Evolutionary conservation across 2,888 invertebrate genomes (phyloP), one percentile per base, ranked within the genome.

Genomic region (Eupithecia subfuscata): DNA sequence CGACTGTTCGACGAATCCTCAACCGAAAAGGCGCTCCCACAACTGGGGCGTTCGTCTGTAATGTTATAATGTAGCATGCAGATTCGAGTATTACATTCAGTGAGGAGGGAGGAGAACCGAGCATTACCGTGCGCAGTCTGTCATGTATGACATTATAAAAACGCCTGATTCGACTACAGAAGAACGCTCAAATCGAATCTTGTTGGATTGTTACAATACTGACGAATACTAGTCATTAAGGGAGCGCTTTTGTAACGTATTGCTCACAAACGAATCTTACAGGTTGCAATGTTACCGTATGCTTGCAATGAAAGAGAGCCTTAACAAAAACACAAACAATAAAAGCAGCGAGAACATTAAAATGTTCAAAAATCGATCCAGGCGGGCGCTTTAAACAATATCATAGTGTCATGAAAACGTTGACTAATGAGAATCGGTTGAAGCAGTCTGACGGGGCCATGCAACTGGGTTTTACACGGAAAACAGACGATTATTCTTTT

Each of bases 351-450:
- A 48, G 52, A 40, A 71, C 67, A 64, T 69, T 69, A 78, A 75
- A 71, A 75, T 43, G 71, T 45, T 68, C 67, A 70, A 71, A 70
- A 40, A 71, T 75, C 71, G 75, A 75, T 67, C 69, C 22, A 52
- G 30, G 64, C 70, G 43, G 18, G 65, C 73, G 75, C 75, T 71
- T 75, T 43, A 70, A 78, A 75, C 75, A 78, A 75, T 74, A 75
- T 74, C 67, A 74, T 40, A 56, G 65, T 74, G 72, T 76, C 74
- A 74, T 70, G 74, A 73, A 75, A 76, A 74, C 72, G 72, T 70
- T 78, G 68, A 78, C 63, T 75, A 74, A 78, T 75, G 63, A 70
- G 40, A 14, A 60, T 60, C 60, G 60, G 22, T 60, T 12, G 60
- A 60, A 60, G 56, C 56, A 25, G 60, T 60, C 60, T 60, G 60